Conservation (phyloP, 2,888 invertebrate genomes). For the Automeris io region DNA sequence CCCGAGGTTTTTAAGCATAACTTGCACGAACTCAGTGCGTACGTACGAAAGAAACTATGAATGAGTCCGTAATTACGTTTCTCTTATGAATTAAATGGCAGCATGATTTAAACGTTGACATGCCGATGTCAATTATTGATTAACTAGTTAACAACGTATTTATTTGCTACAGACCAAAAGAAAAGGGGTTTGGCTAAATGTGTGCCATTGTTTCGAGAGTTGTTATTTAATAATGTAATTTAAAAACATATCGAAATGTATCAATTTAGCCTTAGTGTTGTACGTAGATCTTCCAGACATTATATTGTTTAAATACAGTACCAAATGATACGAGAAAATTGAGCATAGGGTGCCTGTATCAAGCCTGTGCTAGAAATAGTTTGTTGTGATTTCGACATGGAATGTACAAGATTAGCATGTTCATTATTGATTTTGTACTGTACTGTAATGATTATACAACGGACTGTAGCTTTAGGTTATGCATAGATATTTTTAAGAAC, state of each 20-base stretch:
- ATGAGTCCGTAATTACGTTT: too few species aligned
- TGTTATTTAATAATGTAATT: constrained; percentile 62
- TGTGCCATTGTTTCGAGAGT: constrained; percentile 66
- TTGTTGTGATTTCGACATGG: constrained; percentile 24
- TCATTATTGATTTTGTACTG: constrained; percentile 37
- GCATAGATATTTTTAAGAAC: constrained; percentile 65
- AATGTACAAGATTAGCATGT: constrained; percentile 35
- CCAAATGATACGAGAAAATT: constrained; percentile 21
- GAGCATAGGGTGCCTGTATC: constrained; percentile 22
- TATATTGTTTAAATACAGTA: constrained; percentile 41
- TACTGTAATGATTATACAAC: constrained; percentile 66
- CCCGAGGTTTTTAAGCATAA: too few species aligned
- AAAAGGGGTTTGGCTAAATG: constrained; percentile 46
- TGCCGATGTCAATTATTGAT: constrained; percentile 16
- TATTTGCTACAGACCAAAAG: constrained; percentile 41
- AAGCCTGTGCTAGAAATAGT: constrained; percentile 1
- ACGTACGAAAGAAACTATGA: not conserved
- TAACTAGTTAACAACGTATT: constrained; percentile 16
- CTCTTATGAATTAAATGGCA: not conserved
- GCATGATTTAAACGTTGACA: constrained; percentile 11
- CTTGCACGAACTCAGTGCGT: not conserved
- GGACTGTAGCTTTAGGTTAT: constrained; percentile 71
- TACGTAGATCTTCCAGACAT: constrained; percentile 73
- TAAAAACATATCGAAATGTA: constrained; percentile 71
- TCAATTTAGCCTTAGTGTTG: constrained; percentile 73